Conservation (phyloP, 2,113 vertebrate genomes). For the Gnathonemus longibarbis region DNA sequence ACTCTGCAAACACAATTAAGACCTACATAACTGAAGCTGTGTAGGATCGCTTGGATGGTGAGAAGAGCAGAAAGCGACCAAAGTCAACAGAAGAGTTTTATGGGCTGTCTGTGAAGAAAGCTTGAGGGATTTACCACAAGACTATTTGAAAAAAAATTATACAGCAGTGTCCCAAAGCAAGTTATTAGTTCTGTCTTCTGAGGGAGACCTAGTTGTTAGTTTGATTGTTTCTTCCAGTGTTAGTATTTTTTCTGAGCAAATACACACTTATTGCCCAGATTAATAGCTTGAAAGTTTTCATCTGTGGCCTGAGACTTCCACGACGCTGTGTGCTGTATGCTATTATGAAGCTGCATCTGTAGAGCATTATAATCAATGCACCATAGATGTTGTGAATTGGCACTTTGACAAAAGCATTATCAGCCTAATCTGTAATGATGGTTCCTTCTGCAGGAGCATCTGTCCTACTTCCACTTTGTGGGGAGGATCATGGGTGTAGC, state of each 20-base stretch:
- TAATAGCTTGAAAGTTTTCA: not conserved
- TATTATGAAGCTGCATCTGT: not conserved
- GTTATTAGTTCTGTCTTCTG: not conserved
- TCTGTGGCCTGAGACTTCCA: not conserved
- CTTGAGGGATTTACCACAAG: not conserved
- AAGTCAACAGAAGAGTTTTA: not conserved
- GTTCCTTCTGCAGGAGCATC: slow-evolving; percentile 71
- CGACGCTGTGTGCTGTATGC: not conserved
- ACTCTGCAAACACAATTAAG: not conserved
- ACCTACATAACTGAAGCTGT: not conserved
- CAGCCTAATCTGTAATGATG: not conserved
- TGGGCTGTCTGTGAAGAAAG: not conserved
- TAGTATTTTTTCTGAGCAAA: not conserved
- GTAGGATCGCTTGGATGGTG: not conserved
- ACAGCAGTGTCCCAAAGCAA: not conserved
- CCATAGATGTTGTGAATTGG: not conserved
- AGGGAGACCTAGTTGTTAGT: not conserved
- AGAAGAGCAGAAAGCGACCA: not conserved
- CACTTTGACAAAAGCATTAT: not conserved
- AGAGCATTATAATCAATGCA: not conserved
- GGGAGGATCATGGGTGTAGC: slow-evolving; percentile 98
- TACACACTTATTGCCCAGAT: not conserved
- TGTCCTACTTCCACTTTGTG: slow-evolving; percentile 98
- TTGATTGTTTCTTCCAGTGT: not conserved
- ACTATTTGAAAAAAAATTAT: not conserved